These are phyloP conservation scores for Pseudomyrmex concolor DNA, from an alignment of 1,140 invertebrate species.

Conservation along the genomic window DNA sequence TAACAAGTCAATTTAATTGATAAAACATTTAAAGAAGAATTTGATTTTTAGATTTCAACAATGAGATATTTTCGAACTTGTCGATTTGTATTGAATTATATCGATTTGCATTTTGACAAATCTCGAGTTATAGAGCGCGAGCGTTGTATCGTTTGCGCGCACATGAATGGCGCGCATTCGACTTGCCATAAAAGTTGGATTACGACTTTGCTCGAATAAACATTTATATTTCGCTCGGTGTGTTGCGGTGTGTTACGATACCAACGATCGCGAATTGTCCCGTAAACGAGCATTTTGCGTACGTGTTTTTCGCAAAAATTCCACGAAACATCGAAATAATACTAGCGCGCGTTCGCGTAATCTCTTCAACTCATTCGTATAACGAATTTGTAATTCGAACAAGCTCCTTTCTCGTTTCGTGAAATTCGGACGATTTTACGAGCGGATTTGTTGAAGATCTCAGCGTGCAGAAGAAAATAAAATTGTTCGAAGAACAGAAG, in stretches of 20 bases:
- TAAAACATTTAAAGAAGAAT: no score
- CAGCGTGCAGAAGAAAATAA: background rate
- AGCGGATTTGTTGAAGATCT: background rate
- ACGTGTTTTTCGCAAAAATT: background rate
- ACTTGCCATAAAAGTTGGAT: slow-evolving; percentile 55
- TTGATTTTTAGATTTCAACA: no score
- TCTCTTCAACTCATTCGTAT: background rate
- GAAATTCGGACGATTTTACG: slow-evolving; percentile 15
- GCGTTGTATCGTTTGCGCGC: background rate
- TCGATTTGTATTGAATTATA: background rate
- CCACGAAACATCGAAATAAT: background rate
- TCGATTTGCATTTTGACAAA: background rate
- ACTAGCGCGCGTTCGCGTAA: background rate
- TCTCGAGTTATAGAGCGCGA: background rate
- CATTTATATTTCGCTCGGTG: slow-evolving; percentile 49
- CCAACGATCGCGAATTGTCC: slow-evolving; percentile 5
- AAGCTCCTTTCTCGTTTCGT: background rate
- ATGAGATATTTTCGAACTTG: background rate
- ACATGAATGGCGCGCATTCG: slow-evolving; percentile 52
- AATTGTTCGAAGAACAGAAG: slow-evolving; percentile 1
- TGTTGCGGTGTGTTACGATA: slow-evolving; percentile 35
- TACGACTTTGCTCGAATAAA: slow-evolving; percentile 59
- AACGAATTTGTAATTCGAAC: background rate
- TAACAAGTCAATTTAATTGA: no score
- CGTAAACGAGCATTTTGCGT: slow-evolving; percentile 13